Percentiles rank a stretch among this genome's conserved stretches.
Conservation (phyloP, 2,113 vertebrate species). For the Rallus limicola region DNA sequence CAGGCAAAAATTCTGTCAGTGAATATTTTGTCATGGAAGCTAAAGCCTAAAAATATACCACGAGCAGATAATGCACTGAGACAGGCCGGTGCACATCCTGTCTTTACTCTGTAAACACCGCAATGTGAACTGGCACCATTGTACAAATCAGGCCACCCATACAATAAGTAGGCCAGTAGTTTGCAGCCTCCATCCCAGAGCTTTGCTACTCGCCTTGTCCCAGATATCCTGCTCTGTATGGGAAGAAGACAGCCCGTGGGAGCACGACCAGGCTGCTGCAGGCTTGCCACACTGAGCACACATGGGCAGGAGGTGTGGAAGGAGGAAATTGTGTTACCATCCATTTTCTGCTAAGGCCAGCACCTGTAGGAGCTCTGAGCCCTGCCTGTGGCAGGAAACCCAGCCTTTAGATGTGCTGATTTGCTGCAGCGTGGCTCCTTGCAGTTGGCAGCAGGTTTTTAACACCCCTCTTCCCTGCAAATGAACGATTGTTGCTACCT, state of each 20-base stretch:
- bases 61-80: conserved; percentile 25
- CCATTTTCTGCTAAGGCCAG: neutral
- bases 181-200: neutral
- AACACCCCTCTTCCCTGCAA: neutral
- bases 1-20: conserved; percentile 27
- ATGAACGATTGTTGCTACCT: neutral
- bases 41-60: conserved; percentile 13
- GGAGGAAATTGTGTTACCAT: neutral
- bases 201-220: rapidly evolving
- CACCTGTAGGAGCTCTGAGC: neutral
- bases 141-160: conserved; percentile 16
- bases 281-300: neutral
- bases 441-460: neutral
- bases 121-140: neutral
- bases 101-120: neutral
- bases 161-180: neutral
- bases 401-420: neutral
- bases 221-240: rapidly evolving
- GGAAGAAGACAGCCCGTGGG: neutral
- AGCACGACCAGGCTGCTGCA: neutral
- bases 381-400: neutral
- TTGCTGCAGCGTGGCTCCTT: neutral
- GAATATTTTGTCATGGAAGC: conserved; percentile 48
- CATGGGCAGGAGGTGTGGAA: neutral
- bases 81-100: conserved; percentile 35